phyloP scores from a whole-genome alignment of 2,888 invertebrate species.

The Epirrhoe tristata region DNA sequence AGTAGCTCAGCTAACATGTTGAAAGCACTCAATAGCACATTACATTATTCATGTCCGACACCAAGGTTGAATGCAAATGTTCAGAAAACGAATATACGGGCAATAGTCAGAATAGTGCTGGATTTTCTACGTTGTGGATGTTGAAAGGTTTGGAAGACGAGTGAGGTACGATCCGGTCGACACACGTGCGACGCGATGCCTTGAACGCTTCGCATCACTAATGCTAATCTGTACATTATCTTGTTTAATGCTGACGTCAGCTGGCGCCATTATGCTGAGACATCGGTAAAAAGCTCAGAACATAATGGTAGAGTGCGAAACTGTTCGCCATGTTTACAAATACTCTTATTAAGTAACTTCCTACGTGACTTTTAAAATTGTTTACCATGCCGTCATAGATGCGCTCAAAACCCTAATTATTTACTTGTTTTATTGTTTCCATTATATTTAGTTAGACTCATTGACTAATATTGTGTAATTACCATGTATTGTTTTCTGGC shows the following conservation, averaged over 20 bases:
- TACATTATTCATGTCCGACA: constrained; percentile 61
- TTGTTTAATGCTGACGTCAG: constrained; percentile 58
- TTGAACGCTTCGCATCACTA: constrained; percentile 44
- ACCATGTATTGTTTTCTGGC: constrained; percentile 11
- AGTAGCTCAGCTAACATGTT: constrained; percentile 42
- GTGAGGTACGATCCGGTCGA: constrained; percentile 11
- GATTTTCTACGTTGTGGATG: constrained; percentile 47
- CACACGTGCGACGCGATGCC: constrained; percentile 46
- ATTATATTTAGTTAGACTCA: constrained; percentile 14
- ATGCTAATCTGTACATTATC: constrained; percentile 43
- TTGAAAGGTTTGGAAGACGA: constrained; percentile 30
- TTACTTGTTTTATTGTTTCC: constrained; percentile 21
- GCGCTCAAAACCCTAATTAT: constrained; percentile 22
- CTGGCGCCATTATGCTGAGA: constrained; percentile 38
- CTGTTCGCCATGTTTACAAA: neutral
- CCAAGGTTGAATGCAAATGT: constrained; percentile 69
- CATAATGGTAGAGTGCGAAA: neutral
- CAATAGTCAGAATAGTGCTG: constrained; percentile 25
- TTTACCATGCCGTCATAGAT: constrained; percentile 30
- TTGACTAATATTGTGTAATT: constrained; percentile 11
- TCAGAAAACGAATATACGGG: constrained; percentile 43
- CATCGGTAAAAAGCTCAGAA: constrained; percentile 5
- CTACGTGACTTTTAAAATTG: constrained; percentile 40
- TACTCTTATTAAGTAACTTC: constrained; percentile 25
- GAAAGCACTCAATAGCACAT: constrained; percentile 63